phyloP scores from a whole-genome alignment of 2,888 invertebrate genomes.

The Papilio protenor region DNA sequence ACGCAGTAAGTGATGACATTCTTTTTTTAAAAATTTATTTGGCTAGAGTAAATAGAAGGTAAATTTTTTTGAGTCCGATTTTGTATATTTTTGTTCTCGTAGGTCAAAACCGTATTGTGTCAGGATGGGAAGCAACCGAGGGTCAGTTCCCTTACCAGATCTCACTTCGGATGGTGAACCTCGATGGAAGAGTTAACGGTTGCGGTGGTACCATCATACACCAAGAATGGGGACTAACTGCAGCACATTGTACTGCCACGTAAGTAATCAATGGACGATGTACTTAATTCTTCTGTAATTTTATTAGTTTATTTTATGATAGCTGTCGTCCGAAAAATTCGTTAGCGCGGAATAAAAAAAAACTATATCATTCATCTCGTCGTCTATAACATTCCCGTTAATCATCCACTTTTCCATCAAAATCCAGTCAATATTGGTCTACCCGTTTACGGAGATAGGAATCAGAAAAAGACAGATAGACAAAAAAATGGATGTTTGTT shows the following conservation, averaged over 20 bases:
- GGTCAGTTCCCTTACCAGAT: constrained; percentile 72
- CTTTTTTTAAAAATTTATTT: background rate
- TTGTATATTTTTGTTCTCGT: background rate
- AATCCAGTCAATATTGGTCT: too few species aligned
- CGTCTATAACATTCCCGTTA: too few species aligned
- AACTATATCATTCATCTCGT: too few species aligned
- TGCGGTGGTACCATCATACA: constrained; percentile 69
- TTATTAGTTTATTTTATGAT: too few species aligned
- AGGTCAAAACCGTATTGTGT: constrained; percentile 55
- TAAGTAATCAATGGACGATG: constrained; percentile 45
- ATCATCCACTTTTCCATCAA: too few species aligned
- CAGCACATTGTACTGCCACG: constrained; percentile 67
- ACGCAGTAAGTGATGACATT: constrained; percentile 24
- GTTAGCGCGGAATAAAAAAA: too few species aligned
- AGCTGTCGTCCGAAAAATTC: too few species aligned
- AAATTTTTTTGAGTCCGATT: background rate
- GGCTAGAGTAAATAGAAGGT: background rate
- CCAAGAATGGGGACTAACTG: constrained; percentile 67
- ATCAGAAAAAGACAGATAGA: too few species aligned
- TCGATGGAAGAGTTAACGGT: constrained; percentile 56
- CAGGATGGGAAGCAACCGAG: constrained; percentile 69
- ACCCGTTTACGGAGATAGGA: too few species aligned
- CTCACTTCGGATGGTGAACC: constrained; percentile 64
- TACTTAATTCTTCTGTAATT: too few species aligned
- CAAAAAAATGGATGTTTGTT: too few species aligned